These are phyloP conservation scores for Laodelphax striatellus DNA, from an alignment of 1,140 invertebrate genomes.

Conservation along the genomic window DNA sequence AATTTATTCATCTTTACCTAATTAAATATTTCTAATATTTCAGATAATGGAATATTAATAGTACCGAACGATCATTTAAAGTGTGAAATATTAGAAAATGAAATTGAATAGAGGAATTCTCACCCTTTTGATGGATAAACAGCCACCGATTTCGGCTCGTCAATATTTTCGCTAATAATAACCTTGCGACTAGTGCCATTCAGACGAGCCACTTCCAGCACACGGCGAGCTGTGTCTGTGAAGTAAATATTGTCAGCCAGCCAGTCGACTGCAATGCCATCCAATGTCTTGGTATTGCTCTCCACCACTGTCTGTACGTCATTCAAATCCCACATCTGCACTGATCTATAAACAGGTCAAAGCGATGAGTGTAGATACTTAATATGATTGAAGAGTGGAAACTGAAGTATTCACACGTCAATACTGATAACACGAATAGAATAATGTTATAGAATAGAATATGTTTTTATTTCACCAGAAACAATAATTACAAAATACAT, in stretches of 20 bases:
- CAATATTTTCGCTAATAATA: conserved; percentile 48
- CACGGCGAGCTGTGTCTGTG: conserved; percentile 70
- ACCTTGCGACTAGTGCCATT: conserved; percentile 69
- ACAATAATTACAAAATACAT: too few relatives aligned
- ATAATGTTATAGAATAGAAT: too few relatives aligned
- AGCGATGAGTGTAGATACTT: too few relatives aligned
- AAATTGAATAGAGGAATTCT: conserved; percentile 19
- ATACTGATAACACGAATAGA: too few relatives aligned
- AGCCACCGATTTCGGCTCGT: conserved; percentile 65
- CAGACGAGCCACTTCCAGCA: conserved; percentile 69
- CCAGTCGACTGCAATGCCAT: conserved; percentile 82
- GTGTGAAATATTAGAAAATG: too few relatives aligned
- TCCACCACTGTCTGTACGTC: conserved; percentile 51
- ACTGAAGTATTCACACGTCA: too few relatives aligned
- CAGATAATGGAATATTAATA: not conserved
- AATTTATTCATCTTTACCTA: too few relatives aligned
- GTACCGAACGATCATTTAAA: too few relatives aligned
- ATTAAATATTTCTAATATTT: too few relatives aligned
- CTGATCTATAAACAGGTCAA: conserved; percentile 35
- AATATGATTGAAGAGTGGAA: too few relatives aligned
- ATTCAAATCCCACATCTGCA: conserved; percentile 53
- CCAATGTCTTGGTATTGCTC: conserved; percentile 46
- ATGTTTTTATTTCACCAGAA: too few relatives aligned
- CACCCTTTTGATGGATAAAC: conserved; percentile 65
- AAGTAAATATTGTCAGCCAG: conserved; percentile 81